These are phyloP conservation scores for Magallana ariakensis DNA, from an alignment of 1,140 invertebrate genomes.

Conservation along the genomic window DNA sequence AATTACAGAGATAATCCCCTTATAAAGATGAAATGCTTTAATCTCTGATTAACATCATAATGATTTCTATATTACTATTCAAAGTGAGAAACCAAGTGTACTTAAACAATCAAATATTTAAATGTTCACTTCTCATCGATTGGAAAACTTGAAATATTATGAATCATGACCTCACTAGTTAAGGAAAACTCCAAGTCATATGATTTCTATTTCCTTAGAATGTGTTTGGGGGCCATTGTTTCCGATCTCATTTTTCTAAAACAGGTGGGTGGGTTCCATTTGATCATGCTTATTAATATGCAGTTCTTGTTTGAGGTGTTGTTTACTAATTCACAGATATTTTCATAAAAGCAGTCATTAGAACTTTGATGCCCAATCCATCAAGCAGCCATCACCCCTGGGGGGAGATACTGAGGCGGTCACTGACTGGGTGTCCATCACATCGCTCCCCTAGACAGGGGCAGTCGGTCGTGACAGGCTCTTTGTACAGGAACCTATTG, in stretches of 20 bases:
- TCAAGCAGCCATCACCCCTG: not conserved
- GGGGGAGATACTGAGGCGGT: not conserved
- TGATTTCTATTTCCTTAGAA: not conserved
- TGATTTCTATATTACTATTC: constrained; percentile 8
- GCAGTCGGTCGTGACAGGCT: constrained; percentile 1
- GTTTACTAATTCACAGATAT: constrained; percentile 15
- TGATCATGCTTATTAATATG: not conserved
- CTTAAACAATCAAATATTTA: not conserved
- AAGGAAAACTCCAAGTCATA: not conserved
- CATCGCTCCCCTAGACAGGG: not conserved
- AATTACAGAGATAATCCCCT: constrained; percentile 21
- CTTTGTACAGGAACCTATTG: constrained; percentile 3
- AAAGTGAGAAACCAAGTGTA: not conserved
- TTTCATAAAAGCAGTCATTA: constrained; percentile 10
- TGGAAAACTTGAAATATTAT: too few species aligned
- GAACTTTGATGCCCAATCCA: constrained; percentile 13
- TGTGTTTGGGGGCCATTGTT: not conserved
- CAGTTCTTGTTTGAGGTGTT: not conserved
- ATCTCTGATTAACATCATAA: constrained; percentile 15
- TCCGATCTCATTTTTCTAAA: not conserved
- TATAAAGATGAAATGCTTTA: constrained; percentile 20
- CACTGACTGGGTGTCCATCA: constrained; percentile 30
- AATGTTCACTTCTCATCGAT: not conserved
- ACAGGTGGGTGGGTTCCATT: not conserved
- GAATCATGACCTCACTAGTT: too few species aligned